Base-by-base conservation (phyloP, 1,140 invertebrate genomes). In the Galendromus occidentalis region DNA sequence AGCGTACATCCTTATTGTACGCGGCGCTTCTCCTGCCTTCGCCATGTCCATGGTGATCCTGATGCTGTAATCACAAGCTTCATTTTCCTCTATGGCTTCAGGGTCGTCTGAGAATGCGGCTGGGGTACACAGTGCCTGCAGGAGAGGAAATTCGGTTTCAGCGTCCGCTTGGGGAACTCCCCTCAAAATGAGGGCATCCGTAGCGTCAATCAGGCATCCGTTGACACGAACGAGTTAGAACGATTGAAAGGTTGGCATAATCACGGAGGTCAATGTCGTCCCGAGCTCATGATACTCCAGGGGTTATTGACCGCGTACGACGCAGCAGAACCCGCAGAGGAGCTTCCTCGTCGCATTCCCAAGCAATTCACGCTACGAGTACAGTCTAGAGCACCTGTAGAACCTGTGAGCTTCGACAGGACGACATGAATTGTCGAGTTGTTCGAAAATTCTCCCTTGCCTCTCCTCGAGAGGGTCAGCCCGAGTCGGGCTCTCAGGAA, bases 51-150 rank as follows among this genome's bases (percentile, higher is more conserved):
- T 80, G 0, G 87, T 84, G 69, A 98, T 91, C 72, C 85, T 84
- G 33, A 80, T 75, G 9, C 81, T 80, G 73, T 98, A 98, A 76
- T 96, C 86, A 74, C 86, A 89, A 6, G 80, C 75, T 30, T 88
- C 81, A 42, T 86, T 79, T 72, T 88, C 88, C 67, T 77, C 71
- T 33, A 86, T 75, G 7, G 93, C 93, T 65, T 83, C 82, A 42
- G 83, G 80, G 70, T 98, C 93, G 74, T 87, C 83, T 70, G 85
- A 86, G 76, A 88, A 96, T 12, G 91, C 91, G 17, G 93, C 92
- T 70, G 88, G 83, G 66, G 80, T 81, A 71, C 82, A 83, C 67
- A 87, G 82, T 14, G 86, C 86, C 86, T 88, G 77, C 39, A 84
- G 84, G 68, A 22, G 59, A 69, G 73, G 71, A 82, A 80, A 75